phyloP scores from a whole-genome alignment of 2,113 vertebrate genomes.

The Chaetops frenatus region DNA sequence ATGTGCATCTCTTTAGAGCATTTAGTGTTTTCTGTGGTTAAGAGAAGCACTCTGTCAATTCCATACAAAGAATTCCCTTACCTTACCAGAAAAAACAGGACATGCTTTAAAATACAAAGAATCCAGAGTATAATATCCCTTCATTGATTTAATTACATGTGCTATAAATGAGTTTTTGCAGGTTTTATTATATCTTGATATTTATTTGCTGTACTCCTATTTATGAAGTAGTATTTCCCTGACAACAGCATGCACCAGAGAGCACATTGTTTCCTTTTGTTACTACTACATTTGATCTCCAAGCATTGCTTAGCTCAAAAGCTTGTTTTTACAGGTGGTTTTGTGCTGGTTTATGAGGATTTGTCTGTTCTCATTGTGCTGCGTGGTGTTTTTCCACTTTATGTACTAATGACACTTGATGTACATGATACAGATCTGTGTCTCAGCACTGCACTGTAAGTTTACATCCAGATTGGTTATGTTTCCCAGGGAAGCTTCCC shows the following conservation, averaged over 20 bases:
- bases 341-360: neutral
- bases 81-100: neutral
- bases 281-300: neutral
- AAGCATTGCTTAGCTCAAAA: neutral
- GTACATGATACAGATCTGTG: neutral
- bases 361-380: neutral
- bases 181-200: neutral
- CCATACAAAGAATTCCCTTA: neutral
- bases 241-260: neutral
- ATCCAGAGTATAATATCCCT: neutral
- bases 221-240: neutral
- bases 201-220: neutral
- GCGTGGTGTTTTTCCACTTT: accelerated
- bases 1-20: neutral
- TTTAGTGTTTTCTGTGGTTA: neutral
- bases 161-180: neutral
- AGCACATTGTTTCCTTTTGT: neutral
- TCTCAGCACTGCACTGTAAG: neutral
- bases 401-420: neutral
- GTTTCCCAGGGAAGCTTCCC: neutral
- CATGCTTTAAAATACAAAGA: neutral
- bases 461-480: neutral
- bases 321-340: neutral
- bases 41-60: neutral
- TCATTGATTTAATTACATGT: neutral